These are phyloP conservation scores for Eubasilissa regina DNA, from an alignment of 1,140 invertebrate species.

Conservation along the genomic window DNA sequence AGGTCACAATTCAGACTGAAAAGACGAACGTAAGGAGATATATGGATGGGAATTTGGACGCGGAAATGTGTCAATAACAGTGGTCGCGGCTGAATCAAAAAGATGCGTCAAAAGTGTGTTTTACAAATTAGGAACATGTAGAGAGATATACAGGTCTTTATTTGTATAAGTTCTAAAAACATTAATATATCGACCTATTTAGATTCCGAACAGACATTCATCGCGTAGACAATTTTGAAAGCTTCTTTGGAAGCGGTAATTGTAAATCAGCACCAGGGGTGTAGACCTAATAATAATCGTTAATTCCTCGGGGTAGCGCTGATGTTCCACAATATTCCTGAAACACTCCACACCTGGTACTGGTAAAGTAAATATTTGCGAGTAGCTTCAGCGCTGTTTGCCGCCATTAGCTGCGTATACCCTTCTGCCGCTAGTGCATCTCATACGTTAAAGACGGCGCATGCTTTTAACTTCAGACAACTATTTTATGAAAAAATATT, in stretches of 20 bases:
- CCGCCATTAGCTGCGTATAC: slow-evolving; percentile 14
- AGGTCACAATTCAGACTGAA: too few species aligned
- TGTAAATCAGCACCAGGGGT: slow-evolving; percentile 2
- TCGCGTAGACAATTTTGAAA: slow-evolving; percentile 7
- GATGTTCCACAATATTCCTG: neutral
- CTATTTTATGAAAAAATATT: too few species aligned
- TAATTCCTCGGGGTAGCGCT: neutral
- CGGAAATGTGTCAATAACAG: too few species aligned
- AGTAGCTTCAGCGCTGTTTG: neutral
- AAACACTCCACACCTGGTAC: neutral
- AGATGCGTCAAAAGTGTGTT: too few species aligned
- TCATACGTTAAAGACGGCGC: neutral
- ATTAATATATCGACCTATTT: too few species aligned
- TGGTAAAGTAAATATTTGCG: slow-evolving; percentile 11
- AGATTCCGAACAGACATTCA: neutral
- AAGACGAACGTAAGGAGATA: too few species aligned
- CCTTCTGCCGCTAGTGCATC: neutral
- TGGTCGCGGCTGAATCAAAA: too few species aligned
- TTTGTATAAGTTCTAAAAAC: too few species aligned
- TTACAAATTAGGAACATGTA: too few species aligned
- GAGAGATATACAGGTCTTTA: too few species aligned
- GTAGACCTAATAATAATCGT: slow-evolving; percentile 12
- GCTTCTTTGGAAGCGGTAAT: slow-evolving; percentile 4
- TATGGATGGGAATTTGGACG: too few species aligned
- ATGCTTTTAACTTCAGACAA: neutral